Conservation (phyloP, 2,113 vertebrate species). For the Megaceryle maxima region DNA sequence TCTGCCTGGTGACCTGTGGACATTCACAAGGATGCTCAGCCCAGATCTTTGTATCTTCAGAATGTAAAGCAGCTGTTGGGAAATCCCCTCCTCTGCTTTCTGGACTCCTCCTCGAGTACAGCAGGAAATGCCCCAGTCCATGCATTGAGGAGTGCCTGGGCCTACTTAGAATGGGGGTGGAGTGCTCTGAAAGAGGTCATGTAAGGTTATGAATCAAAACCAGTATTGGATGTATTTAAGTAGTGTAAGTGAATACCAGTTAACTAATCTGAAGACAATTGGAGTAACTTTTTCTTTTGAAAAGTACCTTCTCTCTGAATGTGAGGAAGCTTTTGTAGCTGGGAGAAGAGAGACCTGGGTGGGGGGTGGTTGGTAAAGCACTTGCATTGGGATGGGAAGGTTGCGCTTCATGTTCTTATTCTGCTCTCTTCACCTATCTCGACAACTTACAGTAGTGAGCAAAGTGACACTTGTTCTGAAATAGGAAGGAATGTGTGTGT, state of each 20-base stretch:
- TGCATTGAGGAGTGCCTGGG: not conserved
- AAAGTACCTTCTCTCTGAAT: not conserved
- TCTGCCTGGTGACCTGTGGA: not conserved
- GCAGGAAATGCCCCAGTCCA: not conserved
- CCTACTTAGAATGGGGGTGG: not conserved
- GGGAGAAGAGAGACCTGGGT: not conserved
- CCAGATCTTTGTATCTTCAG: not conserved
- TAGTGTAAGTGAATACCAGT: not conserved
- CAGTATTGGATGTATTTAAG: not conserved
- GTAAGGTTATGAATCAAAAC: not conserved
- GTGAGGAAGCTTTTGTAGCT: not conserved
- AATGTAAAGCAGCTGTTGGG: not conserved
- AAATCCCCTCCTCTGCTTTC: not conserved
- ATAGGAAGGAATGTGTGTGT: not conserved
- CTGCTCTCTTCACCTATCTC: not conserved
- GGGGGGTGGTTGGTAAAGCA: not conserved
- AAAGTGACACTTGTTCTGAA: not conserved
- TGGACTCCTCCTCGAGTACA: not conserved
- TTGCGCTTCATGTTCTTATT: not conserved
- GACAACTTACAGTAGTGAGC: not conserved
- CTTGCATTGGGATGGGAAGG: accelerated
- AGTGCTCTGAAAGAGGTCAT: not conserved
- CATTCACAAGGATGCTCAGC: not conserved
- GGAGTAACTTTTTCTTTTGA: not conserved
- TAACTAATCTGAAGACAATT: not conserved